phyloP scores from a whole-genome alignment of 2,113 vertebrate species.

The Aptenodytes forsteri region DNA sequence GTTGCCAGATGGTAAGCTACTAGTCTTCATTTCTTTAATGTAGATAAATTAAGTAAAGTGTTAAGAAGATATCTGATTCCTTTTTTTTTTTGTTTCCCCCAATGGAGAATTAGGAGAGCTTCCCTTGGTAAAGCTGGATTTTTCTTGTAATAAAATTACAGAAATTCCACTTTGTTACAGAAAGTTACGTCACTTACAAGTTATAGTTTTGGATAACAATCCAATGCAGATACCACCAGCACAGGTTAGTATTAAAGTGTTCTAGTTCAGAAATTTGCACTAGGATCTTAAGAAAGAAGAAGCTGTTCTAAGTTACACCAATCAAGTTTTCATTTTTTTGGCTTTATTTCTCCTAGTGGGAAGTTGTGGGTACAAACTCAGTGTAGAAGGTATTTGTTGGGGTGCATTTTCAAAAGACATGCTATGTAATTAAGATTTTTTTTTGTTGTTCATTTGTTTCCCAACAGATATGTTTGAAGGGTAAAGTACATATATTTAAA shows the following conservation, averaged over 20 bases:
- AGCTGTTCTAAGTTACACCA: background rate
- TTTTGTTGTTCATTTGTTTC: background rate
- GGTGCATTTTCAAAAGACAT: background rate
- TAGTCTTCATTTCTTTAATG: background rate
- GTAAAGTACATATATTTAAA: conserved; percentile 98
- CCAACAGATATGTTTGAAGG: conserved; percentile 95
- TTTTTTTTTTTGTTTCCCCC: background rate
- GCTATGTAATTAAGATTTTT: background rate
- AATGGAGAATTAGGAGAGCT: conserved; percentile 89
- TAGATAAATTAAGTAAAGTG: background rate
- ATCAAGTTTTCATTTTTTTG: background rate
- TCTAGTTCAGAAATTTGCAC: background rate
- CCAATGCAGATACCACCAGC: conserved; percentile 97
- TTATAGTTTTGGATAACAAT: conserved; percentile 95
- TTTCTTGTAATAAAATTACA: conserved; percentile 98
- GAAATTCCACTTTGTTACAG: conserved; percentile 93
- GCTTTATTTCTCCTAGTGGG: background rate
- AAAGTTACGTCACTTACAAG: conserved; percentile 92
- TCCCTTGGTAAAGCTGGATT: conserved; percentile 94
- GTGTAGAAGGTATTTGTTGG: background rate
- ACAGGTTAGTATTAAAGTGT: conserved; percentile 81
- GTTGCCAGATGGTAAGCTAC: conserved; percentile 89
- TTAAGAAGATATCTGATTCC: background rate
- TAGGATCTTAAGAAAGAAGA: background rate
- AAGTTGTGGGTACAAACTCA: background rate